Evolutionary conservation across 2,888 invertebrate genomes (phyloP).

Genomic region (Protodeltote pygarga): DNA sequence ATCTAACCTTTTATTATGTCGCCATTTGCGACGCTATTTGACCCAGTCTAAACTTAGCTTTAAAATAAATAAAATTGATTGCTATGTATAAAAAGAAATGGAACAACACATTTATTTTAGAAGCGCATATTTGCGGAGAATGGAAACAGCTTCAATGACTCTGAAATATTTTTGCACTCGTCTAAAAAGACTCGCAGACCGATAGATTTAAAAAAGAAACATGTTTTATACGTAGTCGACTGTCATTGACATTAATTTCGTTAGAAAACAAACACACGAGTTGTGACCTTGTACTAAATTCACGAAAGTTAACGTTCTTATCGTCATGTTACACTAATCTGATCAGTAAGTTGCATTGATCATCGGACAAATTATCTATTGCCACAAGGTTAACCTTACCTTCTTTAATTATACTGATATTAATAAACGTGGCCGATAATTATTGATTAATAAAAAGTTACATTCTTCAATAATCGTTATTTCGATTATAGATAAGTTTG

Average conservation of each 20-base stretch:
- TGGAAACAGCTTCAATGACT: not conserved
- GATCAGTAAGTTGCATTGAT: conserved; percentile 56
- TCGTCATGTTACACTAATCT: conserved; percentile 53
- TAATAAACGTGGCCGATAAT: conserved; percentile 34
- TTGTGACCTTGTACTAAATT: conserved; percentile 72
- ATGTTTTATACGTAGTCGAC: conserved; percentile 2
- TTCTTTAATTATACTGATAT: conserved; percentile 29
- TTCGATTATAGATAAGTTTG: conserved; percentile 7
- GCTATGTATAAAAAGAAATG: too few relatives aligned
- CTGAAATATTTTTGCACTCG: not conserved
- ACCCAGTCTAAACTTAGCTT: too few relatives aligned
- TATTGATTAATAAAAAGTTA: conserved; percentile 10
- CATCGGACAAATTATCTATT: conserved; percentile 52
- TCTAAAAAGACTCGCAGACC: not conserved
- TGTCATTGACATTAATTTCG: conserved; percentile 75
- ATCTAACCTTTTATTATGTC: too few relatives aligned
- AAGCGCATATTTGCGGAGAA: too few relatives aligned
- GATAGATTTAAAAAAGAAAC: not conserved
- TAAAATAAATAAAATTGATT: too few relatives aligned
- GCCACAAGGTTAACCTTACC: conserved; percentile 53
- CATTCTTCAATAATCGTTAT: conserved; percentile 1
- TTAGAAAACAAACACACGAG: conserved; percentile 59
- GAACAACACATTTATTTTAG: too few relatives aligned
- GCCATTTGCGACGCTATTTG: too few relatives aligned
- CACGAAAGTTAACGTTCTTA: conserved; percentile 64